phyloP scores from a whole-genome alignment of 2,888 invertebrate genomes.

The Erannis defoliaria region DNA sequence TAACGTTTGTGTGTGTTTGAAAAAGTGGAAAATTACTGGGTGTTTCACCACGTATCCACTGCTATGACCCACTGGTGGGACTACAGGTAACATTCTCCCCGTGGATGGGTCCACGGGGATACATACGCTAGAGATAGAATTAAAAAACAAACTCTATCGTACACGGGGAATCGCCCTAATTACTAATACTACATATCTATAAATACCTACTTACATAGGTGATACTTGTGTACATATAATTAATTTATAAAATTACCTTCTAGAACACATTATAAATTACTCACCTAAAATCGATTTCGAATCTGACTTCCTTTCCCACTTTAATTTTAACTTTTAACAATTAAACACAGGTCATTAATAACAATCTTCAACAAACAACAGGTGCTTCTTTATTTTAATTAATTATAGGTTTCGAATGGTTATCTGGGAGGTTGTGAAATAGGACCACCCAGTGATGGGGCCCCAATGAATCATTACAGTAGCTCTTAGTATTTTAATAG shows the following conservation, averaged over 20 bases:
- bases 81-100: no score
- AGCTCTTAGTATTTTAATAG: constrained; percentile 22
- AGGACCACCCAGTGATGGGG: constrained; percentile 31
- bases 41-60: no score
- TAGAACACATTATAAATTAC: constrained; percentile 4
- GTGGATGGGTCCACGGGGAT: no score
- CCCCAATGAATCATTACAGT: constrained; percentile 29
- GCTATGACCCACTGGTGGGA: no score
- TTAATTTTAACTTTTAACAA: constrained; percentile 34
- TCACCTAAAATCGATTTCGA: constrained; percentile 6
- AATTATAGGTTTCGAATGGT: constrained; percentile 39
- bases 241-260: neutral
- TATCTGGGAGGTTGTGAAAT: constrained; percentile 33
- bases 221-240: neutral
- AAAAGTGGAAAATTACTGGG: no score
- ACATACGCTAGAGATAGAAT: no score
- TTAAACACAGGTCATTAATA: constrained; percentile 41
- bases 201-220: neutral
- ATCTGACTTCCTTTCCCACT: constrained; percentile 18
- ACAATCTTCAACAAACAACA: constrained; percentile 42
- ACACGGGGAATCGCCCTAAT: no score
- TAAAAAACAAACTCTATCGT: no score
- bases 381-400: constrained; percentile 52
- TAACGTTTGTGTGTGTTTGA: no score
- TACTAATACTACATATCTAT: no score